Conservation (phyloP, 2,797 vertebrate genomes). For the Silurus lanzhouensis region DNA sequence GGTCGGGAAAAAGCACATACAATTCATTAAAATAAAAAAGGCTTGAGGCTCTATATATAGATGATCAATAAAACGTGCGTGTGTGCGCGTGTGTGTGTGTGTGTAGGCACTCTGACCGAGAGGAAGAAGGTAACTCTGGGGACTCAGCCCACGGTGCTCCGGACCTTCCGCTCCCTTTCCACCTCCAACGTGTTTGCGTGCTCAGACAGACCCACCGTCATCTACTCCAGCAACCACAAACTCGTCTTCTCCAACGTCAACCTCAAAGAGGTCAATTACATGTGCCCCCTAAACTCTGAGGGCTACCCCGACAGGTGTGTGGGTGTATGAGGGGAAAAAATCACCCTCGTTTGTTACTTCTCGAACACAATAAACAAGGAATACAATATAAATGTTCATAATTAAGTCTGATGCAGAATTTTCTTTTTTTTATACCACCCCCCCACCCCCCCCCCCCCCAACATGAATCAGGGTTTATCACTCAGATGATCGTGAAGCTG, state of each 20-base stretch:
- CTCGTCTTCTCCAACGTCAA: slow-evolving; percentile 99
- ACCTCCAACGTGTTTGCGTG: slow-evolving; percentile 98
- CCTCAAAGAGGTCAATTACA: slow-evolving; percentile 99
- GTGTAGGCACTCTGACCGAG: slow-evolving; percentile 87
- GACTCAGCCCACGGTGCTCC: slow-evolving; percentile 93
- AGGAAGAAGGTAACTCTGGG: slow-evolving; percentile 97
- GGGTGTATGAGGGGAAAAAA: too few relatives aligned
- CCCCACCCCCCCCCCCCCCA: too few relatives aligned
- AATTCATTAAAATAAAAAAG: not conserved
- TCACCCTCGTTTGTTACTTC: too few relatives aligned
- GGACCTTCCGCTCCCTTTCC: slow-evolving; percentile 95
- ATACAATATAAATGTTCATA: too few relatives aligned
- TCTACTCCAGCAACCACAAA: slow-evolving; percentile 99
- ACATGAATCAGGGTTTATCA: too few relatives aligned
- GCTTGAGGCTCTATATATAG: too few relatives aligned
- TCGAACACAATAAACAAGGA: too few relatives aligned
- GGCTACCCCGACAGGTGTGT: slow-evolving; percentile 90
- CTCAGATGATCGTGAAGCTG: too few relatives aligned
- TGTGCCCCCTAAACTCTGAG: slow-evolving; percentile 98
- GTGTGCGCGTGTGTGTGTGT: not conserved
- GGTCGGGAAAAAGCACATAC: slow-evolving; percentile 67
- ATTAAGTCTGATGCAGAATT: too few relatives aligned
- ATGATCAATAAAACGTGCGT: not conserved
- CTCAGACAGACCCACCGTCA: slow-evolving; percentile 97
- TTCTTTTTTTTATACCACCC: too few relatives aligned